A percentile compares a stretch with the other conserved stretches of the same genome.
Conservation (phyloP, 2,113 vertebrate species). For the Okapia johnstoni region DNA sequence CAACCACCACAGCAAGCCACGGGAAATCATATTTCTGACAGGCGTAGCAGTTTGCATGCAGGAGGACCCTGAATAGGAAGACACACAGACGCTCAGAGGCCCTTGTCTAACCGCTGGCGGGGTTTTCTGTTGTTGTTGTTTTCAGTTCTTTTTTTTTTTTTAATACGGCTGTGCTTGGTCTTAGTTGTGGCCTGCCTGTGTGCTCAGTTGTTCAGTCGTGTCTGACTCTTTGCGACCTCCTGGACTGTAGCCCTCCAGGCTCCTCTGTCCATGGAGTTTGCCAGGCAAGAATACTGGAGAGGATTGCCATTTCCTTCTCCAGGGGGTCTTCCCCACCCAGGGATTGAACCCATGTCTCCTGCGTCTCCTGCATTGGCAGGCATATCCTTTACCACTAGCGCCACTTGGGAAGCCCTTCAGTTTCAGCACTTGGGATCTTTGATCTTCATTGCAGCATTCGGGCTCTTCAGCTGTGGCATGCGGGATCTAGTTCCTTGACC, state of each 20-base stretch:
- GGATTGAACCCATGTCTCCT: not conserved
- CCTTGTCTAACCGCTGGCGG: not conserved
- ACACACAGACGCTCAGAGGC: not conserved
- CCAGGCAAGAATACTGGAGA: not conserved
- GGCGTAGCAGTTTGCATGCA: not conserved
- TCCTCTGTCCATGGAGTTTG: not conserved
- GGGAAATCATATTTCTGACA: not conserved
- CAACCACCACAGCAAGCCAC: not conserved
- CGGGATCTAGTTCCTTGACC: not conserved
- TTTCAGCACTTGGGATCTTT: not conserved
- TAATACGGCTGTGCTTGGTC: not conserved
- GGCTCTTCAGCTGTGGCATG: not conserved
- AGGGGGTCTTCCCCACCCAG: not conserved
- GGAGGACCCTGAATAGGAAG: not conserved
- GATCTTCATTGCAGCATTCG: not conserved
- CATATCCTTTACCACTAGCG: not conserved
- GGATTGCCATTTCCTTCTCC: not conserved
- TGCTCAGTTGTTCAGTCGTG: not conserved
- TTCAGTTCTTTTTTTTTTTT: not conserved
- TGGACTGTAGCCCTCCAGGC: not conserved
- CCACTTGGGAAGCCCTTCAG: not conserved
- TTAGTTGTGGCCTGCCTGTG: not conserved
- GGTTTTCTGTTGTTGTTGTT: not conserved
- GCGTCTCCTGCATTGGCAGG: not conserved
- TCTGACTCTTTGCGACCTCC: not conserved